Evolutionary conservation across 2,113 vertebrate genomes (phyloP), one percentile per base, ranked within the genome.

Genomic region (Dolichallabes microphthalmus): DNA sequence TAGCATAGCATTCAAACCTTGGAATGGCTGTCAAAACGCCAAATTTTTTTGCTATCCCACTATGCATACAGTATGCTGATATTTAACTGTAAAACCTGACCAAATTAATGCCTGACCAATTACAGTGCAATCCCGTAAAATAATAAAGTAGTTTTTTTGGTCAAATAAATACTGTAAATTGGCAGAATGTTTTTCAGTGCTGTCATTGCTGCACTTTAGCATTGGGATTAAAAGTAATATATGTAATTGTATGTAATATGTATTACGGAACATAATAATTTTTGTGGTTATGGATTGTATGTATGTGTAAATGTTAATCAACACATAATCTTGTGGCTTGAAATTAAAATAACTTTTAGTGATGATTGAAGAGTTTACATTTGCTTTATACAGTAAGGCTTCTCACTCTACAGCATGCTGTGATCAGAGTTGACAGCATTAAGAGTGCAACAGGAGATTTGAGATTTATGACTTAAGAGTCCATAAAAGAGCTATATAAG

Each of bases 401-500:
- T 55, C 50, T 64, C 39, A 20, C 39, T 17, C 60, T 60, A 83
- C 32, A 78, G 64, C 45, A 76, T 52, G 30, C 74, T 39, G 64
- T 73, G 64, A 52, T 77, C 75, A 71, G n/a, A 83, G 20, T 39
- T 77, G 55, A 83, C 55, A 68, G 30, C 75, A 69, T 80, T 80
- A 69, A 3, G 60, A 85, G 74, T 19, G 57, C 84, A 80, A 80
- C 32, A 50, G 14, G 75, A 88, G 35, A 66, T 68, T 81, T 22
- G 60, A 52, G 14, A 32, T 93, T 93, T 92, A 93, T 91, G 90
- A 86, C 86, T 83, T 61, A 60, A 27, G 80, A 73, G 61, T 76
- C 55, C 82, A 90, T 92, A 92, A 92, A 92, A 19, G 78, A 30
- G 83, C 45, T 55, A 66, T 88, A 92, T 90, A 93, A 93, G 80